Conservation (phyloP, 2,888 invertebrate species). For the Anarsia innoxiella region DNA sequence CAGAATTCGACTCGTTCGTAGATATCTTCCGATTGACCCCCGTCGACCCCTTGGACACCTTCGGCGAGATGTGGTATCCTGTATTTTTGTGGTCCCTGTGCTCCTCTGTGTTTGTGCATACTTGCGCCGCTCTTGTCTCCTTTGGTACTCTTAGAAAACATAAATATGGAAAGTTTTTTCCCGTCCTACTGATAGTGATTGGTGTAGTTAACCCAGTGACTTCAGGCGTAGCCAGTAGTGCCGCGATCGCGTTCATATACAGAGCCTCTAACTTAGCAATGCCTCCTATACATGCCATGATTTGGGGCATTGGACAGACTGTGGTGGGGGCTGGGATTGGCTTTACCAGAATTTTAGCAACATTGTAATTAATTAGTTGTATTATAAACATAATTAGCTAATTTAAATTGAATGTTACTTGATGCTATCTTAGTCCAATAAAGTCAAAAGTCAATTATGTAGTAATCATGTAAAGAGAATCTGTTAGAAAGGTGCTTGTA, state of each 20-base stretch:
- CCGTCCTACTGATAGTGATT: conserved; percentile 90
- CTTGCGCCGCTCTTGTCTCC: conserved; percentile 91
- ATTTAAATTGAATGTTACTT: background rate
- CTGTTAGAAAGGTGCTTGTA: conserved; percentile 34
- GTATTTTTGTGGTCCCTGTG: conserved; percentile 97
- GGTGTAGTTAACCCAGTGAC: conserved; percentile 92
- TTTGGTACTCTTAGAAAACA: conserved; percentile 95
- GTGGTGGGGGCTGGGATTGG: conserved; percentile 91
- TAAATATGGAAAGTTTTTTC: conserved; percentile 95
- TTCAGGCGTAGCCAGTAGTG: conserved; percentile 92
- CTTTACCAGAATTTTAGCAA: conserved; percentile 94
- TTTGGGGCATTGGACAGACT: conserved; percentile 97
- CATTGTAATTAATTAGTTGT: conserved; percentile 77
- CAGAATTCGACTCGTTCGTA: conserved; percentile 80
- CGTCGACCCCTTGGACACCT: conserved; percentile 79
- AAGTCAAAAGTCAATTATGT: conserved; percentile 48
- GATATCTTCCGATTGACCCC: conserved; percentile 81
- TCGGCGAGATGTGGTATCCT: conserved; percentile 97
- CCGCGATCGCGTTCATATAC: conserved; percentile 95
- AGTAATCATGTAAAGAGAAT: conserved; percentile 30
- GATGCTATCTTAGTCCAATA: conserved; percentile 29
- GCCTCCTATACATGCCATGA: conserved; percentile 92
- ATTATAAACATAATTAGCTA: background rate
- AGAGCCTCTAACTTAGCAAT: conserved; percentile 91
- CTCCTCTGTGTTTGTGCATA: conserved; percentile 94